Evolutionary conservation across 2,888 invertebrate genomes (phyloP).

Genomic region (Ctenicera cuprea): DNA sequence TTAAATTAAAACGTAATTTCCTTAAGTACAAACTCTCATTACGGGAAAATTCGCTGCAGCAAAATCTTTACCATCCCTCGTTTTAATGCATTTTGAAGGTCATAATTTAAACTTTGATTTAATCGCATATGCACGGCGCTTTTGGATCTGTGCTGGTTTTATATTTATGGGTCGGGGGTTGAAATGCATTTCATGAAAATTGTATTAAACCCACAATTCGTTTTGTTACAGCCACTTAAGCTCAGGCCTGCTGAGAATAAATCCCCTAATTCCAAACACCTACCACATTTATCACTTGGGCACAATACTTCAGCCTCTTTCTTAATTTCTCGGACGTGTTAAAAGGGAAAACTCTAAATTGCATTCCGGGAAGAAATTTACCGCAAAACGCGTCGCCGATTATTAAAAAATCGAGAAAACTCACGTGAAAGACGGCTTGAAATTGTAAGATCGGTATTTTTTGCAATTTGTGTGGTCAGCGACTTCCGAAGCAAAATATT

Average conservation of each 20-base stretch:
- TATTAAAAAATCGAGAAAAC: slow-evolving; percentile 15
- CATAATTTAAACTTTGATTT: slow-evolving; percentile 50
- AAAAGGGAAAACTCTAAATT: slow-evolving; percentile 31
- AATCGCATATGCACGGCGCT: slow-evolving; percentile 33
- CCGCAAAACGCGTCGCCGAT: slow-evolving; percentile 2
- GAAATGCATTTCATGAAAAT: slow-evolving; percentile 40
- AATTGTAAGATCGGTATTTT: neutral
- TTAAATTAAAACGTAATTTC: slow-evolving; percentile 52
- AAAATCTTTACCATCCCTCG: slow-evolving; percentile 40
- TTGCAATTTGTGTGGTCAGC: neutral
- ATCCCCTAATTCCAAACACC: slow-evolving; percentile 40
- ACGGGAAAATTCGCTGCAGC: slow-evolving; percentile 42
- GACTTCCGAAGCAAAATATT: slow-evolving; percentile 11
- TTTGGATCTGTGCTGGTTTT: neutral
- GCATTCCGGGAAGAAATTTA: slow-evolving; percentile 25
- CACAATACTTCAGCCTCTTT: slow-evolving; percentile 32
- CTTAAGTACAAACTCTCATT: slow-evolving; percentile 52
- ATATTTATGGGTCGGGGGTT: slow-evolving; percentile 22
- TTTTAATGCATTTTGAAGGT: slow-evolving; percentile 42
- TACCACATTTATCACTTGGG: slow-evolving; percentile 36
- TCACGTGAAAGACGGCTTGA: neutral
- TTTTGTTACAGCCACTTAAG: slow-evolving; percentile 44
- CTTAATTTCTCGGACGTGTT: slow-evolving; percentile 35
- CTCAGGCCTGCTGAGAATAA: slow-evolving; percentile 33
- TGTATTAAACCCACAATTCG: slow-evolving; percentile 41